Evolutionary conservation across 2,797 vertebrate genomes (phyloP).

Genomic region (Anguilla obscura): DNA sequence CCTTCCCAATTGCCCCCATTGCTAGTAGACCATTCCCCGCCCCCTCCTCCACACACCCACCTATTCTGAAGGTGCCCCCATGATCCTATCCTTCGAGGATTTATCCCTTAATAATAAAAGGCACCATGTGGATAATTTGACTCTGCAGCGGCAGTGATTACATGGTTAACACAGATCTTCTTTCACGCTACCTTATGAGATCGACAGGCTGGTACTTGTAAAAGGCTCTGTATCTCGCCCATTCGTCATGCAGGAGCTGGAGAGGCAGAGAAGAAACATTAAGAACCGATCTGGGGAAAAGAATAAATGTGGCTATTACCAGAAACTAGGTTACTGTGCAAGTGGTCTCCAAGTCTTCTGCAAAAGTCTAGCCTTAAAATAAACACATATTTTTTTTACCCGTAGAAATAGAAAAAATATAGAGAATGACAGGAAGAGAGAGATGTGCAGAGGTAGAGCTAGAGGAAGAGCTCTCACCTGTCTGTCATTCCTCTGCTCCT

Average conservation of each 20-base stretch:
- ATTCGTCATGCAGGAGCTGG: constrained; percentile 90
- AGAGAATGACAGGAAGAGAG: constrained; percentile 16
- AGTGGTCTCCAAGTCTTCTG: not conserved
- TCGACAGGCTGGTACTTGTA: constrained; percentile 98
- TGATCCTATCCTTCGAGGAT: not conserved
- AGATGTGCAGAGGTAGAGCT: not conserved
- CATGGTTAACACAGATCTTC: constrained; percentile 2
- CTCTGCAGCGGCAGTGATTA: not conserved
- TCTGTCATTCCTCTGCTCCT: constrained; percentile 84
- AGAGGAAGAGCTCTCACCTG: constrained; percentile 71
- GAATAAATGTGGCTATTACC: not conserved
- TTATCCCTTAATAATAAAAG: not conserved
- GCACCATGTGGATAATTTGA: not conserved
- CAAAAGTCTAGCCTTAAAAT: not conserved
- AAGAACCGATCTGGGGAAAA: not conserved
- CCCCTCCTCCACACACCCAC: not conserved
- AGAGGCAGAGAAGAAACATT: constrained; percentile 37
- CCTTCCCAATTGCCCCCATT: not conserved
- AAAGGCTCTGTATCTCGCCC: constrained; percentile 93
- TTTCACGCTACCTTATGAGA: constrained; percentile 86
- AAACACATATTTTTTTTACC: not conserved
- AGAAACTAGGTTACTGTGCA: constrained; percentile 12
- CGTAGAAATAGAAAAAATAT: not conserved
- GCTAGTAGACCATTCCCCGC: not conserved
- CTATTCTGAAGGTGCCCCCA: not conserved